These are phyloP conservation scores for Datnioides undecimradiatus DNA, from an alignment of 2,113 vertebrate genomes.

Conservation along the genomic window DNA sequence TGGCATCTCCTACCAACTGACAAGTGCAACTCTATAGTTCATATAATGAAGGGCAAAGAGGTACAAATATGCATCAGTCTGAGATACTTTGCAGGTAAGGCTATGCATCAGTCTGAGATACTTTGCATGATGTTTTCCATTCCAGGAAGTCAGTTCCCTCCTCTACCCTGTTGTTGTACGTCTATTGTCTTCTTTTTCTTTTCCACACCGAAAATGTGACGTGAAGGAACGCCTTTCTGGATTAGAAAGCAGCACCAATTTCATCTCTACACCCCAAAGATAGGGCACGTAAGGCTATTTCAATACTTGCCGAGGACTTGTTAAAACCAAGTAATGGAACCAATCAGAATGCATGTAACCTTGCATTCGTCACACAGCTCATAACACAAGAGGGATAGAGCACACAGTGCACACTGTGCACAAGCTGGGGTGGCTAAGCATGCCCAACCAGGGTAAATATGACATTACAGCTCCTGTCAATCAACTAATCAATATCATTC, in stretches of 20 bases:
- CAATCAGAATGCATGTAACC: constrained; percentile 79
- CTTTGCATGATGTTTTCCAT: constrained; percentile 39
- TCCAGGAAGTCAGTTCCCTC: constrained; percentile 24
- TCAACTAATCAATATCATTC: constrained; percentile 58
- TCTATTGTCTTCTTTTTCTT: neutral
- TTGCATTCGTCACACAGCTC: constrained; percentile 84
- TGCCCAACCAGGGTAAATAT: constrained; percentile 22
- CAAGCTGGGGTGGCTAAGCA: constrained; percentile 32
- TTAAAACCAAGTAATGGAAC: constrained; percentile 82
- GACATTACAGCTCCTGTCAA: constrained; percentile 74
- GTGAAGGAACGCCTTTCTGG: constrained; percentile 16
- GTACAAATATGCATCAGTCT: constrained; percentile 62
- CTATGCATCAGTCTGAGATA: constrained; percentile 54
- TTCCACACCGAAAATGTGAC: neutral
- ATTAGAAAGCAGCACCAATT: constrained; percentile 35
- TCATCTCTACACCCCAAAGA: constrained; percentile 51
- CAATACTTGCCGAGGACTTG: constrained; percentile 70
- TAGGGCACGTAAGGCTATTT: constrained; percentile 63
- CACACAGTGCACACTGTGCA: constrained; percentile 73
- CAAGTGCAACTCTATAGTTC: constrained; percentile 79
- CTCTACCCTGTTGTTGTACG: neutral
- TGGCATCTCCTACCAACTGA: constrained; percentile 55
- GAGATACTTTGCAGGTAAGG: constrained; percentile 52
- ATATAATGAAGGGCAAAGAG: constrained; percentile 65
- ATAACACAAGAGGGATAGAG: constrained; percentile 67